Evolutionary conservation across 2,888 invertebrate genomes (phyloP).

Genomic region (Drosophila mimetica): DNA sequence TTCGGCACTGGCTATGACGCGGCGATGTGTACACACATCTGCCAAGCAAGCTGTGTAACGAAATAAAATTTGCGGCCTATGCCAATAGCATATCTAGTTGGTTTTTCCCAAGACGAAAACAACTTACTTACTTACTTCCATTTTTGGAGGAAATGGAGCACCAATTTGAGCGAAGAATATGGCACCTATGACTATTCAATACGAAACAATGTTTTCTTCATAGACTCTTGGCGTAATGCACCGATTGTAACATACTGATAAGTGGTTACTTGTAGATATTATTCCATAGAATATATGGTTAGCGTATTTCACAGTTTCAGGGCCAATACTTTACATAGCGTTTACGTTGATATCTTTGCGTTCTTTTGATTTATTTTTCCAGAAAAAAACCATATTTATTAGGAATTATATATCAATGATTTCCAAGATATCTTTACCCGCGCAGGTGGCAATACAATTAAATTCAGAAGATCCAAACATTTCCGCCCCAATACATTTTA

Average conservation of each 20-base stretch:
- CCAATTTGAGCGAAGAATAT: no score
- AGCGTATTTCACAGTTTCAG: background rate
- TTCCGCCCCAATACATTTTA: no score
- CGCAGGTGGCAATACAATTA: no score
- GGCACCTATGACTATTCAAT: background rate
- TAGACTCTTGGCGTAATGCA: background rate
- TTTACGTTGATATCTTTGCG: no score
- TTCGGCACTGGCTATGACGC: background rate
- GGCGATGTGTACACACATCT: slow-evolving; percentile 8
- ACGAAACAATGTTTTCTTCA: background rate
- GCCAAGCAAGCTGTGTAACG: slow-evolving; percentile 24
- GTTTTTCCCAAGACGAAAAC: background rate
- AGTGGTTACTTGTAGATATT: background rate
- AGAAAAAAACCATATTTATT: no score
- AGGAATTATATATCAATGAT: no score
- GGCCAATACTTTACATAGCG: background rate
- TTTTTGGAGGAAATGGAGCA: no score
- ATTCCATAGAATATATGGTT: background rate
- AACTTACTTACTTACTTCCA: background rate
- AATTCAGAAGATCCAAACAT: no score
- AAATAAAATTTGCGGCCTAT: slow-evolving; percentile 16
- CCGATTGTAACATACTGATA: background rate
- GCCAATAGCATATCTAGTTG: slow-evolving; percentile 20
- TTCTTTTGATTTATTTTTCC: no score
- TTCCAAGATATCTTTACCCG: no score